Base-by-base conservation (phyloP, 2,113 vertebrate genomes). In the Balaenoptera acutorostrata region DNA sequence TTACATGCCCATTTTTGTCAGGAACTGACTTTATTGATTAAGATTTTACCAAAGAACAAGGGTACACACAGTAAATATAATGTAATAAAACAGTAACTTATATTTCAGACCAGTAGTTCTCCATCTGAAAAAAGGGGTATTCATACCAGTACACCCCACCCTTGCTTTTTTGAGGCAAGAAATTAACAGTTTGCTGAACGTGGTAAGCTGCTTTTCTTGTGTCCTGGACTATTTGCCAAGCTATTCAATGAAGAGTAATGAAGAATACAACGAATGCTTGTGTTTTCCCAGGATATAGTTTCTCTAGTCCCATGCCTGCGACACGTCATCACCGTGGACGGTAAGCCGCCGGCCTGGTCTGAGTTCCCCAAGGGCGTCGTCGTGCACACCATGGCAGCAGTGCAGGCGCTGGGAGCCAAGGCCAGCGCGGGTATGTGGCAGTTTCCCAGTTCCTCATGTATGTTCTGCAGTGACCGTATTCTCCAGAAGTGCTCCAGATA, bases 291-390 rank as follows among this genome's bases (percentile, higher is more conserved):
- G 99, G 99, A 97, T 18, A 99, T 99, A 46, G 98, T 99, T 57
- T 98, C 98, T 71, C 98, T 99, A 81, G 98, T 99, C 52, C 99
- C 99, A 0, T 98, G 98, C 12, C 98, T 99, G 92, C 98, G 98
- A 29, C 99, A 99, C 3, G 99, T 99, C 95, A 99, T 99, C 20
- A 99, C 99, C 0, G 99, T 99, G 83, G 99, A 99, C 57, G 98
- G 99, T 82, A 99, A 99, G 49, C 98, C 99, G 2, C 98, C 98
- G 0, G 96, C 97, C 0, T 99, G 99, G 99, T 91, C 99, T 0
- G 98, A 99, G 57, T 99, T 99, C 90, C 99, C 99, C 63, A 98
- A 98, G 93, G 99, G 99, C 25, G 98, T 99, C 98, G 99, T 98
- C 14, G 98, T 99, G 69, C 99, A 99, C 98, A 99, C 99, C 0